Conservation (phyloP, 2,797 vertebrate species). For the Cercopithecus diana region DNA sequence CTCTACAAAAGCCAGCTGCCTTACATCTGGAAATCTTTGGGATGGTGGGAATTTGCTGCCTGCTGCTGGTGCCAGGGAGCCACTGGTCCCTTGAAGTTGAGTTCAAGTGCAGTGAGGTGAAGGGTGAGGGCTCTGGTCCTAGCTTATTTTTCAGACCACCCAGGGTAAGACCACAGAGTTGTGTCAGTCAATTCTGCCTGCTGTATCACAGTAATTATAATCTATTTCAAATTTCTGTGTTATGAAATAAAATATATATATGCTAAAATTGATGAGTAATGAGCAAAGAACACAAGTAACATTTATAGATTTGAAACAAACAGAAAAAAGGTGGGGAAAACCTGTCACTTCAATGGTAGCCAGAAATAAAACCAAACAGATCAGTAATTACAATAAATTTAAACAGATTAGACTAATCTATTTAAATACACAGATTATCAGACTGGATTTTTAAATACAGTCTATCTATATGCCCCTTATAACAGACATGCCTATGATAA, state of each 20-base stretch:
- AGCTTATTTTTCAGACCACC: not conserved
- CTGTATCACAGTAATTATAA: not conserved
- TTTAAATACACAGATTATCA: slow-evolving; percentile 3
- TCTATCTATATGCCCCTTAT: not conserved
- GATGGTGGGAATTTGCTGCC: not conserved
- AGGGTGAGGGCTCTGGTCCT: not conserved
- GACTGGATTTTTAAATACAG: not conserved
- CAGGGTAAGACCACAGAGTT: not conserved
- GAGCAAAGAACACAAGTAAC: not conserved
- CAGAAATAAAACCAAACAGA: not conserved
- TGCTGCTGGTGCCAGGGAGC: not conserved
- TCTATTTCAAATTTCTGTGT: not conserved
- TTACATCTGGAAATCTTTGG: not conserved
- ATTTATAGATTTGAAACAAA: not conserved
- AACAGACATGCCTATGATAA: not conserved
- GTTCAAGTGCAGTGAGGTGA: not conserved
- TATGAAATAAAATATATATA: not conserved
- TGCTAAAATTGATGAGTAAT: not conserved
- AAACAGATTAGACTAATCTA: not conserved
- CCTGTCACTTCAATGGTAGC: not conserved
- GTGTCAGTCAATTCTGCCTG: not conserved
- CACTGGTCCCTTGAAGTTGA: not conserved
- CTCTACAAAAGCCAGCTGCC: not conserved
- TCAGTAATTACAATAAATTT: not conserved
- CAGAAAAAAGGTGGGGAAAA: not conserved